Evolutionary conservation across 2,888 invertebrate genomes (phyloP).

Genomic region (Scelioninae gen. 2): DNA sequence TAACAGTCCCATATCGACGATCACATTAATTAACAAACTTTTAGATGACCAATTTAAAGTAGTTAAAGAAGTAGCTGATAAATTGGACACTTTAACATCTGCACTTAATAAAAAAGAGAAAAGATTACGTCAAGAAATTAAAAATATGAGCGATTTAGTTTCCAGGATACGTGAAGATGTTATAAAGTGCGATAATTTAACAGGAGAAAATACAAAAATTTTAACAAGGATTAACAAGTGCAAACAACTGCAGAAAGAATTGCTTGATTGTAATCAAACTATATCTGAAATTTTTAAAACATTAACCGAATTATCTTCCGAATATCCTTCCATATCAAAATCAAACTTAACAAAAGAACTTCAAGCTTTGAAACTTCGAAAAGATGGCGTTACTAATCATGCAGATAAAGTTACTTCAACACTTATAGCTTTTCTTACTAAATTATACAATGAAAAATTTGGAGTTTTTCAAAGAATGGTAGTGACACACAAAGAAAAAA

Average conservation of each 20-base stretch:
- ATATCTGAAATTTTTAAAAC: constrained; percentile 83
- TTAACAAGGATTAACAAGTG: constrained; percentile 86
- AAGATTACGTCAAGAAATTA: constrained; percentile 83
- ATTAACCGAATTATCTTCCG: constrained; percentile 83
- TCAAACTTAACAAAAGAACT: constrained; percentile 88
- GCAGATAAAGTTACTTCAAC: constrained; percentile 86
- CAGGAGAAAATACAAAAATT: constrained; percentile 90
- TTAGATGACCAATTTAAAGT: constrained; percentile 86
- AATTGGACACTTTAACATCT: constrained; percentile 84
- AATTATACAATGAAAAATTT: constrained; percentile 90
- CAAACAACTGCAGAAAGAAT: constrained; percentile 82
- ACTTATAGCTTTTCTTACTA: constrained; percentile 88
- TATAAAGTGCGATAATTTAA: constrained; percentile 92
- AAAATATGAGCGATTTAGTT: constrained; percentile 82
- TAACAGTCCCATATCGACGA: constrained; percentile 82
- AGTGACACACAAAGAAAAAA: constrained; percentile 89
- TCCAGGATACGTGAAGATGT: constrained; percentile 87
- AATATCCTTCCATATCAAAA: constrained; percentile 87
- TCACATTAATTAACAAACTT: constrained; percentile 81
- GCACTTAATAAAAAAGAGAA: constrained; percentile 86
- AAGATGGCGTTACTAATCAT: constrained; percentile 86
- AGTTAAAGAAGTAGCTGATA: constrained; percentile 83
- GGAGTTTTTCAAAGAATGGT: constrained; percentile 88
- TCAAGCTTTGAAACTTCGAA: constrained; percentile 88
- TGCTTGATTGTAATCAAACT: constrained; percentile 82